Evolutionary conservation across 2,113 vertebrate genomes (phyloP).

Genomic region (Seriola dumerili): DNA sequence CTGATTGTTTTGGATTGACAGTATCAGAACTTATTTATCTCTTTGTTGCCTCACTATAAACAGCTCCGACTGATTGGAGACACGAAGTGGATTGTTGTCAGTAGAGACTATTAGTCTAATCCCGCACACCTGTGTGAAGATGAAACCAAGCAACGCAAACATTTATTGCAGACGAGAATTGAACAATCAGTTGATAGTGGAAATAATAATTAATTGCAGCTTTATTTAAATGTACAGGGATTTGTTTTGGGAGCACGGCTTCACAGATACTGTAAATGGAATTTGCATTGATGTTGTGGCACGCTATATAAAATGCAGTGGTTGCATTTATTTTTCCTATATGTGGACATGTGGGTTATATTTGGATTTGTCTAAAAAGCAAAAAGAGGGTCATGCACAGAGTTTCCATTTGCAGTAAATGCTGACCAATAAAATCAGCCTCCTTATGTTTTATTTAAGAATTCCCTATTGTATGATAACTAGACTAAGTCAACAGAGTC

Average conservation of each 20-base stretch:
- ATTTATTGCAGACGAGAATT: not conserved
- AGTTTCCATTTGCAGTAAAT: not conserved
- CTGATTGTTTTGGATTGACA: conserved; percentile 31
- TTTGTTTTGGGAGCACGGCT: not conserved
- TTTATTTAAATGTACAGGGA: not conserved
- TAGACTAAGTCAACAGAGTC: not conserved
- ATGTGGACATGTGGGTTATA: not conserved
- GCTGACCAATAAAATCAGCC: conserved; percentile 3
- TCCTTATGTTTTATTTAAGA: not conserved
- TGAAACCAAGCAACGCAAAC: not conserved
- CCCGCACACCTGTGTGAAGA: not conserved
- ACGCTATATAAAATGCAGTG: not conserved
- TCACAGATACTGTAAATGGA: not conserved
- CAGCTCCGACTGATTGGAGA: conserved; percentile 26
- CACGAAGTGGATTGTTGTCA: conserved; percentile 35
- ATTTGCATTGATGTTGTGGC: not conserved
- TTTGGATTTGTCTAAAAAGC: conserved; percentile 1
- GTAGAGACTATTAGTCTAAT: not conserved
- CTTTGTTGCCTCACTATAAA: not conserved
- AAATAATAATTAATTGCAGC: not conserved
- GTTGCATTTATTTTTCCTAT: not conserved
- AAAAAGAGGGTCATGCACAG: not conserved
- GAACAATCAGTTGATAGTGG: not conserved
- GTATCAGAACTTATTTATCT: conserved; percentile 16
- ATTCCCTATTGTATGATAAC: conserved; percentile 1